phyloP scores from a whole-genome alignment of 1,140 invertebrate species.

The Hyposmocoma kahamanoa region DNA sequence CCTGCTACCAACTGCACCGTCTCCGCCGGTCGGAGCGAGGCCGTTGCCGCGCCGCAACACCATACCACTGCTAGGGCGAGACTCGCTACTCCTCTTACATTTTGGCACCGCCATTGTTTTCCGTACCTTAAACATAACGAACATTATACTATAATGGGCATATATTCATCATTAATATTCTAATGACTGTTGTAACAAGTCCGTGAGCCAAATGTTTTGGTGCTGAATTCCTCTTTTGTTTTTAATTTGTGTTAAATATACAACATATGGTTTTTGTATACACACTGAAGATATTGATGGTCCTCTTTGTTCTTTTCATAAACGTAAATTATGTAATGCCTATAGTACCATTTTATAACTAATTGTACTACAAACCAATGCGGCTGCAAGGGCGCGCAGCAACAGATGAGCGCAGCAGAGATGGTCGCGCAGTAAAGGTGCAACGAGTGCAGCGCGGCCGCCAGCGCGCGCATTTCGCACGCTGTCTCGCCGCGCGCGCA shows the following conservation, averaged over 20 bases:
- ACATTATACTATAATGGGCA: too few species aligned
- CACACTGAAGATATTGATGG: too few species aligned
- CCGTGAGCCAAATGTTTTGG: too few species aligned
- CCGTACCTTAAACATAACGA: constrained; percentile 15
- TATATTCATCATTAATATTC: too few species aligned
- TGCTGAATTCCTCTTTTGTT: too few species aligned
- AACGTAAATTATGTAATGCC: too few species aligned
- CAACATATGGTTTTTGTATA: too few species aligned
- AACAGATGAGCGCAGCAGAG: constrained; percentile 48
- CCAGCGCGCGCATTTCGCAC: constrained; percentile 40
- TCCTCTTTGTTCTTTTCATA: too few species aligned
- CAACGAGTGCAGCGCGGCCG: constrained; percentile 49
- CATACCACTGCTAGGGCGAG: constrained; percentile 37
- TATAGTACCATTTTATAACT: too few species aligned
- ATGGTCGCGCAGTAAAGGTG: constrained; percentile 57
- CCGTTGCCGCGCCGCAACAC: constrained; percentile 41
- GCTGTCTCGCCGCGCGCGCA: constrained; percentile 32
- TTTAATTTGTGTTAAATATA: too few species aligned
- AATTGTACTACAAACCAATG: constrained; percentile 1
- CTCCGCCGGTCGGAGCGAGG: constrained; percentile 30
- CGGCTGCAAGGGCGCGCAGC: constrained; percentile 30
- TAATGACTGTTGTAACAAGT: too few species aligned
- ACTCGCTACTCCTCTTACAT: constrained; percentile 42
- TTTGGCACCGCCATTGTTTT: constrained; percentile 51
- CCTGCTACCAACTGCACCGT: constrained; percentile 38